Conservation (phyloP, 2,888 invertebrate species). For the Agrypnus murinus region DNA sequence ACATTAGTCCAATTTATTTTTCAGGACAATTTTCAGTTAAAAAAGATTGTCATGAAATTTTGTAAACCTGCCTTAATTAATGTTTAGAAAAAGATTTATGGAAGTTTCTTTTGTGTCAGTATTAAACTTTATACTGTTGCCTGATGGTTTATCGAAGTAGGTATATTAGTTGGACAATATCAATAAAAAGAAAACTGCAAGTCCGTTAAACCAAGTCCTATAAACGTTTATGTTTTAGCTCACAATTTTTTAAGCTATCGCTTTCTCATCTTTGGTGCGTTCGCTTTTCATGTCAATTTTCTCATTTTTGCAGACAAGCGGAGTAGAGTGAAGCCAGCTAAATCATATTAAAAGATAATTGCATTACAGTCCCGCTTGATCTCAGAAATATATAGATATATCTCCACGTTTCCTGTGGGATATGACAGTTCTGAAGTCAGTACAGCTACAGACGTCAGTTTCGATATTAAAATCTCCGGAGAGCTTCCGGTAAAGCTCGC, state of each 20-base stretch:
- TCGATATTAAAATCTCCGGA: slow-evolving; percentile 57
- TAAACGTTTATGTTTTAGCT: slow-evolving; percentile 32
- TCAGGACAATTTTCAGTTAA: no score
- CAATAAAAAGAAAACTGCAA: slow-evolving; percentile 13
- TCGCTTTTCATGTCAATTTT: slow-evolving; percentile 59
- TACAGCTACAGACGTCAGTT: slow-evolving; percentile 54
- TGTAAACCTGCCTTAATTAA: no score
- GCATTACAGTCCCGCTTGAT: slow-evolving; percentile 61
- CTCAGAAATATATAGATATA: slow-evolving; percentile 60
- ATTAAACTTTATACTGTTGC: no score
- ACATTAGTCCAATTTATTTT: no score
- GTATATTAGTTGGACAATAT: not conserved
- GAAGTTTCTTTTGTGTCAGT: no score
- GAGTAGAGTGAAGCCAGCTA: slow-evolving; percentile 55
- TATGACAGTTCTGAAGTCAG: slow-evolving; percentile 52
- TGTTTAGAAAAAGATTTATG: no score
- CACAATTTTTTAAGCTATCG: slow-evolving; percentile 43
- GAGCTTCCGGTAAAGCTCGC: slow-evolving; percentile 42
- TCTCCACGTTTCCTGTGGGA: slow-evolving; percentile 53
- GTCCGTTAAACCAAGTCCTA: not conserved
- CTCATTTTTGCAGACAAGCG: slow-evolving; percentile 56
- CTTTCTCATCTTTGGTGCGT: slow-evolving; percentile 44
- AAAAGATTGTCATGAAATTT: no score
- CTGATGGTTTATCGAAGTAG: not conserved
- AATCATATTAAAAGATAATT: slow-evolving; percentile 64